Base-by-base conservation (phyloP, 2,113 vertebrate species). In the Trinectes maculatus region DNA sequence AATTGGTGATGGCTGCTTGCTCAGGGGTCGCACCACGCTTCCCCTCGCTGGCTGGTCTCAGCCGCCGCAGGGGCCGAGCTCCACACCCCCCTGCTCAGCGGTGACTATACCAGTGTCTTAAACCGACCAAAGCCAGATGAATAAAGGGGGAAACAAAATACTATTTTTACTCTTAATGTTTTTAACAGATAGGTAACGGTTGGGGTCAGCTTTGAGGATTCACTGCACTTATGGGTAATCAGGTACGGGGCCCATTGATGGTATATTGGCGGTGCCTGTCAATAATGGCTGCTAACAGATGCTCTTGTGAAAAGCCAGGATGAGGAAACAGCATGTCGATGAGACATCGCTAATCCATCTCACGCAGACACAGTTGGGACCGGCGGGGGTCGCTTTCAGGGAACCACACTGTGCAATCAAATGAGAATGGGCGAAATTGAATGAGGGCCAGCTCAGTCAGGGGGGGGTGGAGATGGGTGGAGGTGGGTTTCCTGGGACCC, bases 1-100 rank as follows among this genome's bases (percentile, higher is more conserved):
- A 91, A 91, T 90, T 87, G 90, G 80, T 56, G 66, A 86, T 72
- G 85, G 62, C 76, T 61, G 62, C 79, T 74, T 80, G 58, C 55
- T 82, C 60, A 44, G 73, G 82, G 84, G 74, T 76, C 82, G 76
- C 71, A 61, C 63, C 65, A 37, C 70, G 43, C 72, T 83, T 74
- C 64, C 55, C 71, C 49, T 67, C 4, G 21, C 64, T 67, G 48
- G 24, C 48, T 29, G 43, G 54, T 21, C 67, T 54, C 53, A 53
- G 46, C 16, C 56, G 73, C 80, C 63, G 67, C 69, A 34, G 58
- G 71, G 70, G 43, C 64, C 54, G 25, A 33, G 19, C 16, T 75
- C 33, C 36, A 39, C 21, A 8, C 73, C 60, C 64, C 31, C 43
- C 21, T 0, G 2, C 54, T 86, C 55, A 67, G 65, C 61, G 80